A percentile compares a stretch with the other conserved stretches of the same genome.
Conservation (phyloP, 2,888 invertebrate species). For the Drepanosiphum platanoidis region DNA sequence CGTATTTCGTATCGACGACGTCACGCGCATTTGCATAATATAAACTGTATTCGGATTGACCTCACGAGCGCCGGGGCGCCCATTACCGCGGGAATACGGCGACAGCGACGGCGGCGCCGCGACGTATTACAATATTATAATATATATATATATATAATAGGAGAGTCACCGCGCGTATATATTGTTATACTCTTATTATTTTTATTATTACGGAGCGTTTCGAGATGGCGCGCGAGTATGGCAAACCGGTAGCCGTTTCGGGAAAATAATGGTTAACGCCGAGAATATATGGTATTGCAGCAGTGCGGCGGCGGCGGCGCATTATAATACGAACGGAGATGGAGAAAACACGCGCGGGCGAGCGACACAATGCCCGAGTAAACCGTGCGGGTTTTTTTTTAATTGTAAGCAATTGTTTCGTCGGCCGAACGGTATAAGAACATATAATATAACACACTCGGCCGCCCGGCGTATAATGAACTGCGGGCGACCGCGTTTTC, state of each 20-base stretch:
- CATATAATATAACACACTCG: neutral
- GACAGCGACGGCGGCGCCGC: neutral
- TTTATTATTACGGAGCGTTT: neutral
- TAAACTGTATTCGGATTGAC: neutral
- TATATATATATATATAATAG: no score
- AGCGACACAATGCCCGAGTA: conserved; percentile 9
- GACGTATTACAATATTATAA: no score
- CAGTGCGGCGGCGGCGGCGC: no score
- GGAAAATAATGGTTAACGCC: conserved; percentile 11
- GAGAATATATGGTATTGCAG: neutral
- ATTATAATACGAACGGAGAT: neutral
- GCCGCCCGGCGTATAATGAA: conserved; percentile 27
- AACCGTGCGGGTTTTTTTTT: conserved; percentile 18
- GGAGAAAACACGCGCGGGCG: neutral
- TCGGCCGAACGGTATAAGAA: neutral
- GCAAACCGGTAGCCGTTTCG: neutral
- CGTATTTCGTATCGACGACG: neutral
- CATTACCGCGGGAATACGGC: neutral
- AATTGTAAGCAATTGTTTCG: conserved; percentile 22
- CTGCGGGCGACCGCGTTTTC: conserved; percentile 11
- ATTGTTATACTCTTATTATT: neutral
- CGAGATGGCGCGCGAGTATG: neutral
- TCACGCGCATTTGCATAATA: neutral
- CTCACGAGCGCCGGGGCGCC: conserved; percentile 9
- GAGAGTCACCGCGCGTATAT: neutral